These are phyloP conservation scores for Eumeta japonica DNA, from an alignment of 1,140 invertebrate species.

Conservation along the genomic window DNA sequence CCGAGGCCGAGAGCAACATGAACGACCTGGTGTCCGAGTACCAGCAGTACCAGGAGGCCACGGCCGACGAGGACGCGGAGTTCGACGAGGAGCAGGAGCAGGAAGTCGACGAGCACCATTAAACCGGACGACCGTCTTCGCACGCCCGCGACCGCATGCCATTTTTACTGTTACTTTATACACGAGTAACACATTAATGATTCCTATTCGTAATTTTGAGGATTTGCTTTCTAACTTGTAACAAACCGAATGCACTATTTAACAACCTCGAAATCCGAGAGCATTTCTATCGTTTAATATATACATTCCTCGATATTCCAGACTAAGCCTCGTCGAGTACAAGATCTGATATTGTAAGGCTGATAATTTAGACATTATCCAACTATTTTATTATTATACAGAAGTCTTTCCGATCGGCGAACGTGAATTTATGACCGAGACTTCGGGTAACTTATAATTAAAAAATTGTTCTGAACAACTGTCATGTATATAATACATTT, in stretches of 20 bases:
- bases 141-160: constrained; percentile 23
- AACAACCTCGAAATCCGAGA: constrained; percentile 30
- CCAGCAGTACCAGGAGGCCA: constrained; percentile 85
- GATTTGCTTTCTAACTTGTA: constrained; percentile 50
- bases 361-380: constrained; percentile 33
- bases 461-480: constrained; percentile 46
- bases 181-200: constrained; percentile 44
- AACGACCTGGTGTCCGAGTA: no score
- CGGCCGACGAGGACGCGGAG: constrained; percentile 68
- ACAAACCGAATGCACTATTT: constrained; percentile 48
- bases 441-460: constrained; percentile 42
- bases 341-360: constrained; percentile 42
- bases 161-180: constrained; percentile 37
- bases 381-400: constrained; percentile 32
- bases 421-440: constrained; percentile 36
- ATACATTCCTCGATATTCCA: constrained; percentile 36
- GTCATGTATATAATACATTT: constrained; percentile 53
- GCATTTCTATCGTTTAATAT: constrained; percentile 28
- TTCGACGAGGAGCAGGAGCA: constrained; percentile 66
- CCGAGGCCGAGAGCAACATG: no score
- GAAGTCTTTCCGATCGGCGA: constrained; percentile 21
- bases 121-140: constrained; percentile 52
- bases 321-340: constrained; percentile 23
- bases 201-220: constrained; percentile 37
- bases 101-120: constrained; percentile 48